Evolutionary conservation across 2,797 vertebrate species (phyloP), one percentile per base, ranked within the genome.

Genomic region (Argya squamiceps): DNA sequence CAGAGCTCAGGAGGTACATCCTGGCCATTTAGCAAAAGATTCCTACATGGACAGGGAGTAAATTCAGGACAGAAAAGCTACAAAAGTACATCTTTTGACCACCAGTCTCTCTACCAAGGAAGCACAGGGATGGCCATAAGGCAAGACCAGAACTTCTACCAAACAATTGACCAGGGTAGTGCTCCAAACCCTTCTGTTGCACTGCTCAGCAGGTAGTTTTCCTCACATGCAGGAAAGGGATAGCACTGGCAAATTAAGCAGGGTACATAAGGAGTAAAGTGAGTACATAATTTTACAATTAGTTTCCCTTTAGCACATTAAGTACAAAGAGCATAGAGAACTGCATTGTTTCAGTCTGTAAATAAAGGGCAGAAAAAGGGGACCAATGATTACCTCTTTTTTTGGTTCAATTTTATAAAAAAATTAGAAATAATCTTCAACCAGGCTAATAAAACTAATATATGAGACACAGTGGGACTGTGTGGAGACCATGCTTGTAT

Each of bases 351-450:
- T 83, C 71, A 59, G 41, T 29, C 52, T 60, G 21, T 23, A 81
- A 92, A 86, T 21, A 67, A 75, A 79, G 30, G 68, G 30, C 3
- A 19, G 76, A 37, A 59, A 67, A 91, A 50, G 39, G 63, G 32
- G 16, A 84, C 71, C 47, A 62, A 24, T 22, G 53, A 85, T 58
- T 43, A 75, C 36, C n/a, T 67, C 52, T 83, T 71, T 26, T 74
- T 83, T 67, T 67, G 32, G 60, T 50, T 77, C 64, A 34, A 36
- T 71, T 93, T 75, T 36, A 63, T 39, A 50, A 69, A 81, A 27
- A 88, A 92, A 90, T 39, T 11, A 86, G 74, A 95, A 96, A 87
- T 81, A 84, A 68, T 60, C 67, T 85, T 96, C 41, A 76, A 53
- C 7, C 21, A 77, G 50, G 29, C 49, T 49, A 84, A 74, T 69